Evolutionary conservation across 2,888 invertebrate species (phyloP).

Genomic region (Bombylius major): DNA sequence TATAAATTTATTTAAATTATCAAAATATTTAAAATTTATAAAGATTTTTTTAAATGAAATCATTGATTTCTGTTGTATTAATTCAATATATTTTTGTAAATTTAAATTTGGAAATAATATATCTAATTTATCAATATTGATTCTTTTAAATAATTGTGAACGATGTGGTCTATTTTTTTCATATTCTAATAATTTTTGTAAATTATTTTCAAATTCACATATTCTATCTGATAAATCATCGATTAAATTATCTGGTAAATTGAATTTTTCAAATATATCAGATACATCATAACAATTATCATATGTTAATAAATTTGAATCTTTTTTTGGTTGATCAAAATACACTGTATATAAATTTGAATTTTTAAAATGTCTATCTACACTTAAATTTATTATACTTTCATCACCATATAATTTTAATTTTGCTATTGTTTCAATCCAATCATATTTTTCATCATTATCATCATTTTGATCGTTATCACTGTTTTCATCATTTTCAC

Average conservation of each 20-base stretch:
- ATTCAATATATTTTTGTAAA: slow-evolving; percentile 8
- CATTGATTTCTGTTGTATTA: neutral
- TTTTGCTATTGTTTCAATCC: neutral
- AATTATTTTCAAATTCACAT: slow-evolving; percentile 9
- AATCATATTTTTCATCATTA: neutral
- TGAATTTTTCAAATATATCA: neutral
- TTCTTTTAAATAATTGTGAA: slow-evolving; percentile 5
- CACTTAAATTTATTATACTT: neutral
- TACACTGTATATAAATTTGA: neutral
- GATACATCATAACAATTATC: neutral
- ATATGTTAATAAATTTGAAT: neutral
- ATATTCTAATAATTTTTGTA: slow-evolving; percentile 10
- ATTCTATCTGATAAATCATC: slow-evolving; percentile 4
- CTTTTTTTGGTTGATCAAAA: neutral
- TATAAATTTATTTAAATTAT: slow-evolving; percentile 1
- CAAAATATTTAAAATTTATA: slow-evolving; percentile 2
- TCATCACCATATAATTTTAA: neutral
- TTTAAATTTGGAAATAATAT: slow-evolving; percentile 3
- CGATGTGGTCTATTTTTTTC: slow-evolving; percentile 5
- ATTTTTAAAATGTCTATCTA: neutral
- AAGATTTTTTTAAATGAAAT: neutral
- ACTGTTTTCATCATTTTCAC: neutral
- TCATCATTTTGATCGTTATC: neutral
- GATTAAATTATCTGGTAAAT: neutral
- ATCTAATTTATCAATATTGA: slow-evolving; percentile 4